A percentile compares a stretch with the other conserved stretches of the same genome.
These are phyloP conservation scores for Limnodromus scolopaceus DNA, from an alignment of 2,797 vertebrate genomes.

Conservation along the genomic window DNA sequence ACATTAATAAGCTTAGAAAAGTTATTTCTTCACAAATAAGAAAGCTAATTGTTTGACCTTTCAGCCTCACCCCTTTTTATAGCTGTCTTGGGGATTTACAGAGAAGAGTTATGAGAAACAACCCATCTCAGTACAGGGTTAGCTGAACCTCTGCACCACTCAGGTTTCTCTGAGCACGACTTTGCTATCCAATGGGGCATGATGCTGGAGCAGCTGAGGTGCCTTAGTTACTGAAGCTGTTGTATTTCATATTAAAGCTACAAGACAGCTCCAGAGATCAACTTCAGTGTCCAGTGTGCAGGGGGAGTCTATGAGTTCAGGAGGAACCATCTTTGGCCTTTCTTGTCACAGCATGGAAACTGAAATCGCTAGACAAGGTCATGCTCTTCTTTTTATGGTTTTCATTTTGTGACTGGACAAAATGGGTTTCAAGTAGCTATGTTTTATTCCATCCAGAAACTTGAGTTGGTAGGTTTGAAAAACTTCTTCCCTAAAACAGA, in stretches of 20 bases:
- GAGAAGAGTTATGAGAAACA: constrained; percentile 26
- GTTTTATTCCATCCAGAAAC: neutral
- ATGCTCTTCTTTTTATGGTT: neutral
- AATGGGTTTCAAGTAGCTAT: neutral
- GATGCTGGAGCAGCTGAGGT: neutral
- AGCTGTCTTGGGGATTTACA: neutral
- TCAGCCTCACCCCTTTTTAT: constrained; percentile 27
- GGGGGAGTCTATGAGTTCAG: neutral
- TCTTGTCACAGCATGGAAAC: neutral
- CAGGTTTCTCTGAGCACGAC: neutral
- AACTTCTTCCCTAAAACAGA: neutral
- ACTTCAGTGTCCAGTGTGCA: neutral
- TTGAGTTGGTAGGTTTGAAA: neutral
- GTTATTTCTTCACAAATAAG: constrained; percentile 37
- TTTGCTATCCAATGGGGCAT: neutral
- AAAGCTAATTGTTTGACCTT: constrained; percentile 59
- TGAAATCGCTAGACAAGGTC: neutral
- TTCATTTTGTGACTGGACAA: neutral
- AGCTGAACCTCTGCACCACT: neutral
- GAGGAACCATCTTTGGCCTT: neutral
- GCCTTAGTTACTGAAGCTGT: neutral
- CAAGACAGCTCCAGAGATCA: rapidly evolving
- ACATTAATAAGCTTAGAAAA: constrained; percentile 48
- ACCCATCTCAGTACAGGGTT: neutral
- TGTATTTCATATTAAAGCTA: neutral